A percentile compares a stretch with the other conserved stretches of the same genome.
These are phyloP conservation scores for Dendrolimus houi DNA, from an alignment of 2,888 invertebrate genomes.

Conservation along the genomic window DNA sequence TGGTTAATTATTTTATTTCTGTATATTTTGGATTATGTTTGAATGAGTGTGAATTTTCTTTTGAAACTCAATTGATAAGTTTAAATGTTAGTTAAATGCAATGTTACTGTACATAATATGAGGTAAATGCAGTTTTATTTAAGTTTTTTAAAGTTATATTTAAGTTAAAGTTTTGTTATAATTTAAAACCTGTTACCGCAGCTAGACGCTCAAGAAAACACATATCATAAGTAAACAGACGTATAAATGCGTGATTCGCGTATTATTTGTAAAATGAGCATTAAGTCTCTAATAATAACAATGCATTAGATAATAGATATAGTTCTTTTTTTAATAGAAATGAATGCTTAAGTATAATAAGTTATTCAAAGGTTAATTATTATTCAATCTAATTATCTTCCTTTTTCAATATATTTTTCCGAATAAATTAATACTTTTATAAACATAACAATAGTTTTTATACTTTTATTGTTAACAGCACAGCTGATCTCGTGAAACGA, in stretches of 20 bases:
- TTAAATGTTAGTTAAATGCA: constrained; percentile 25
- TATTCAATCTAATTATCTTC: too few species aligned
- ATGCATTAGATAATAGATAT: constrained; percentile 16
- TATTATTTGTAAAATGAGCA: neutral
- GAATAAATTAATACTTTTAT: too few species aligned
- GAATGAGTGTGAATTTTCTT: neutral
- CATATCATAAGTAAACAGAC: constrained; percentile 50
- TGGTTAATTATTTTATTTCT: constrained; percentile 23
- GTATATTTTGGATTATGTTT: constrained; percentile 35
- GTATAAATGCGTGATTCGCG: constrained; percentile 10
- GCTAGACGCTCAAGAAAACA: constrained; percentile 63
- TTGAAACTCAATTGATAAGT: constrained; percentile 1
- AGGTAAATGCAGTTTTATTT: constrained; percentile 42
- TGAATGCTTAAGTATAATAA: constrained; percentile 7
- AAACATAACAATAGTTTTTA: too few species aligned
- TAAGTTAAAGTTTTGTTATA: constrained; percentile 25
- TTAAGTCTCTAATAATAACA: neutral
- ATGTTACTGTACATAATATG: constrained; percentile 50
- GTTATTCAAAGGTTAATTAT: too few species aligned
- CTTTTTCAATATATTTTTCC: too few species aligned
- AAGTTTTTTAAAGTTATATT: constrained; percentile 29
- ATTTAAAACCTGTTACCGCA: constrained; percentile 56
- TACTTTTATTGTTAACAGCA: too few species aligned
- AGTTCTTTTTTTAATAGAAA: constrained; percentile 29
- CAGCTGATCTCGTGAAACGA: too few species aligned